A percentile compares a stretch with the other conserved stretches of the same genome.
Conservation (phyloP, 2,797 vertebrate species). For the Enteromius argenteus region DNA sequence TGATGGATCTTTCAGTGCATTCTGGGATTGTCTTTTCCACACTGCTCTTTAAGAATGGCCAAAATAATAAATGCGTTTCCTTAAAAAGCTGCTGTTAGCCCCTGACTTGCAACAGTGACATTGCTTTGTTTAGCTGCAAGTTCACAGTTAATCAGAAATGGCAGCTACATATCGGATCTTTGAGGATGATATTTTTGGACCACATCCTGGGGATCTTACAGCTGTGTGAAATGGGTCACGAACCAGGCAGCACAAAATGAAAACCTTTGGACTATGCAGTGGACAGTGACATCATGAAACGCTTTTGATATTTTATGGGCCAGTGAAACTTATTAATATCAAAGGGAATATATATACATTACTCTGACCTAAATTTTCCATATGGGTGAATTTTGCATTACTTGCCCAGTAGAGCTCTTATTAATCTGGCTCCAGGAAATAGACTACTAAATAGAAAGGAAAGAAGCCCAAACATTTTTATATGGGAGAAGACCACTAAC, state of each 20-base stretch:
- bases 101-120: not conserved
- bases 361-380: constrained; percentile 29
- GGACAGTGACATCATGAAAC: constrained; percentile 18
- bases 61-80: not conserved
- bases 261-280: not conserved
- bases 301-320: constrained; percentile 26
- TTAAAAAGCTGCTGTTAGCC: constrained; percentile 13
- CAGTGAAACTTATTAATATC: constrained; percentile 33
- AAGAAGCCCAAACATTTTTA: constrained; percentile 1
- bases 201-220: constrained; percentile 4
- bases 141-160: constrained; percentile 1
- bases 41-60: not conserved
- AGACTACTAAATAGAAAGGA: constrained; percentile 30
- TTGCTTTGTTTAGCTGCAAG: not conserved
- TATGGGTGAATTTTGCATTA: constrained; percentile 19
- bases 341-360: constrained; percentile 32
- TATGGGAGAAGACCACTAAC: constrained; percentile 13
- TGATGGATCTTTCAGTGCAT: not conserved
- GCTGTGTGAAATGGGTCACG: constrained; percentile 17
- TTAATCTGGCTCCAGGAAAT: constrained; percentile 26
- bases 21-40: constrained; percentile 1
- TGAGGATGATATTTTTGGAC: constrained; percentile 1
- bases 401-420: constrained; percentile 24
- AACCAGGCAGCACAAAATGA: constrained; percentile 2
- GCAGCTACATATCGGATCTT: not conserved